A percentile compares a stretch with the other conserved stretches of the same genome.
These are phyloP conservation scores for Enteromius unitaeniatus DNA, from an alignment of 2,797 vertebrate species.

Conservation along the genomic window DNA sequence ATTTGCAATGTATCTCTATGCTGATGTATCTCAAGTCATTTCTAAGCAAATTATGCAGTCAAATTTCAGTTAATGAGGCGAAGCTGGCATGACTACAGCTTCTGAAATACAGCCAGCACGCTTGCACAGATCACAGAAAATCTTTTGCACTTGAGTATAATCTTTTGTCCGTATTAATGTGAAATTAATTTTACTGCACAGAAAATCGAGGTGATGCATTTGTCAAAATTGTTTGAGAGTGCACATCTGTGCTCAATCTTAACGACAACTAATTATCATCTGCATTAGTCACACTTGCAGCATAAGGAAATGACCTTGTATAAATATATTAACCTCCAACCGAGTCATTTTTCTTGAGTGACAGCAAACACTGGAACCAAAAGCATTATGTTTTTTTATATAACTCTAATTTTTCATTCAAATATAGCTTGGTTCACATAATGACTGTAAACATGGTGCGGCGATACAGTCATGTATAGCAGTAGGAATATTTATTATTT, in stretches of 20 bases:
- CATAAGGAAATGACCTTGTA: not conserved
- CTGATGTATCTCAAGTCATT: not conserved
- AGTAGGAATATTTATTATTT: conserved; percentile 16
- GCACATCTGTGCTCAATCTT: not conserved
- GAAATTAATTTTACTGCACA: not conserved
- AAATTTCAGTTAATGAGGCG: not conserved
- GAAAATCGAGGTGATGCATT: not conserved
- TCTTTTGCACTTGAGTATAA: not conserved
- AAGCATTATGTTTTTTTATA: not conserved
- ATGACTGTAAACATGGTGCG: not conserved
- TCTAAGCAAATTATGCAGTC: not conserved
- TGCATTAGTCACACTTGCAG: not conserved
- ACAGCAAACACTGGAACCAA: not conserved
- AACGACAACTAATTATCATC: conserved; percentile 1
- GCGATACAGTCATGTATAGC: not conserved
- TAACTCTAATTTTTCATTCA: not conserved
- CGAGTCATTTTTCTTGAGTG: not conserved
- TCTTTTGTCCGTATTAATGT: not conserved
- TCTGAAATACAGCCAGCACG: not conserved
- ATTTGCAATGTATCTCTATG: not conserved
- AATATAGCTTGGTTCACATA: not conserved
- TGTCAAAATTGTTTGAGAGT: not conserved
- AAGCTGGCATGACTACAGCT: not conserved
- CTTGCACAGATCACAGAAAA: not conserved
- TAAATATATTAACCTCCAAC: not conserved